phyloP scores from a whole-genome alignment of 2,797 vertebrate genomes.

The Mallotus villosus region DNA sequence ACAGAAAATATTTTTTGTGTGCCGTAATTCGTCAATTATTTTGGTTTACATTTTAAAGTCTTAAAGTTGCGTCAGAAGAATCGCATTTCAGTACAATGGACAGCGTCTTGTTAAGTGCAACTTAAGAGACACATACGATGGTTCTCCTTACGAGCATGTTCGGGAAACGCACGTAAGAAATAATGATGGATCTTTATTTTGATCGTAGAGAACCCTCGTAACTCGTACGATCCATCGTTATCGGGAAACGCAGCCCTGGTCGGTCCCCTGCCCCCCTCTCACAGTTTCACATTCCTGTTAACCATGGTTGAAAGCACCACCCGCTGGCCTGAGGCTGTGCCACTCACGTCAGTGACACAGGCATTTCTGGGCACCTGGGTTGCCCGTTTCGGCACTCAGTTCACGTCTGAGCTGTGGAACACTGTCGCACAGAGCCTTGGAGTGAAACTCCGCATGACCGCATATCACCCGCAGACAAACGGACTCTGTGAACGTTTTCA shows the following conservation, averaged over 20 bases:
- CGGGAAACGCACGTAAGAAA: no score
- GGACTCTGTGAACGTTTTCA: neutral
- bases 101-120: no score
- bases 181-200: no score
- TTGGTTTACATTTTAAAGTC: no score
- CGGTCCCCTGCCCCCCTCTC: conserved; percentile 6
- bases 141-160: no score
- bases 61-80: no score
- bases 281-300: conserved; percentile 9
- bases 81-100: no score
- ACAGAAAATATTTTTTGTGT: no score
- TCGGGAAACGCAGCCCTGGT: neutral
- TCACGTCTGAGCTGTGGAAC: conserved; percentile 6
- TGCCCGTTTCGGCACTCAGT: neutral
- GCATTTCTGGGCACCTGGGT: conserved; percentile 1
- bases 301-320: conserved; percentile 19
- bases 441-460: neutral
- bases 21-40: no score
- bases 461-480: conserved; percentile 2
- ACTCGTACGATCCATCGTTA: no score
- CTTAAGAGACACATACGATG: no score
- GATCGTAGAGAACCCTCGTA: no score
- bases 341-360: neutral
- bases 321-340: conserved; percentile 11
- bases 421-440: neutral